Percentiles rank a stretch among this genome's conserved stretches.
These are phyloP conservation scores for Apis dorsata DNA, from an alignment of 1,140 invertebrate genomes.

Conservation along the genomic window DNA sequence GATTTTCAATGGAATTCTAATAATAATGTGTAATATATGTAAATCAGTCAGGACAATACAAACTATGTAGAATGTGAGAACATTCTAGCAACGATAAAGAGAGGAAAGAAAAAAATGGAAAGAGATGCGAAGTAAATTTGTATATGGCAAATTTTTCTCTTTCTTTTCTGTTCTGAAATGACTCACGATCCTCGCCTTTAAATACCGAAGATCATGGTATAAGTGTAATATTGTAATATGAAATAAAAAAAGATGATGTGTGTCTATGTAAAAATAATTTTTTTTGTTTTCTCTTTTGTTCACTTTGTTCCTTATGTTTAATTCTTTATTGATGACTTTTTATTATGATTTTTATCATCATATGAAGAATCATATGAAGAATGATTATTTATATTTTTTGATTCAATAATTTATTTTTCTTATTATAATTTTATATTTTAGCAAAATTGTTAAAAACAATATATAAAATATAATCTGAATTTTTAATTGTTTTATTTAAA, in stretches of 20 bases:
- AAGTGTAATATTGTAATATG: constrained; percentile 58
- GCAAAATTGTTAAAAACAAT: neutral
- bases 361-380: no score
- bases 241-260: constrained; percentile 60
- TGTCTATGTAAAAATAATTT: constrained; percentile 32
- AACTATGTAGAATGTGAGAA: constrained; percentile 28
- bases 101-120: neutral
- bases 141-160: constrained; percentile 8
- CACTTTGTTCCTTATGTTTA: constrained; percentile 33
- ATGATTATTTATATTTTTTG: neutral
- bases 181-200: constrained; percentile 54
- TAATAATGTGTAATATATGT: constrained; percentile 16
- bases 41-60: constrained; percentile 35
- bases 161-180: constrained; percentile 19
- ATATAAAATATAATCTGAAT: neutral
- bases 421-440: neutral
- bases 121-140: constrained; percentile 19
- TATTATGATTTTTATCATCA: neutral
- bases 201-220: constrained; percentile 51
- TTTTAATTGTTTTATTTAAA: neutral
- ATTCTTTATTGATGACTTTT: neutral
- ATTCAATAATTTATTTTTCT: neutral
- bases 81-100: neutral
- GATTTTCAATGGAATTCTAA: constrained; percentile 1
- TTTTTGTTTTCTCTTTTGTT: constrained; percentile 30